phyloP scores from a whole-genome alignment of 2,797 vertebrate genomes.

The Acomys russatus region DNA sequence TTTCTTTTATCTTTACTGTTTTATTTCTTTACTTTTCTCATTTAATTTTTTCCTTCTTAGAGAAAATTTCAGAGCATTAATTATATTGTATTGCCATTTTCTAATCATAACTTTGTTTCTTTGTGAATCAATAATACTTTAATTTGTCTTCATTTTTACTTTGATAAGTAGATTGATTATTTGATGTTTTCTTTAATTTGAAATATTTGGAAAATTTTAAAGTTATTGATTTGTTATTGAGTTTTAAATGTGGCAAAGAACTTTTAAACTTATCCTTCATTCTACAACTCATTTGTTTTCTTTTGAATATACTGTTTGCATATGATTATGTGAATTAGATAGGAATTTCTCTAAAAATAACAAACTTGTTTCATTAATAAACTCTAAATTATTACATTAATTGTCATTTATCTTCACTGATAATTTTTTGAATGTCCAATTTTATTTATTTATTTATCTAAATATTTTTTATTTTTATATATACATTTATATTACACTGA shows the following conservation, averaged over 20 bases:
- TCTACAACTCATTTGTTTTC: background rate
- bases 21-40: slow-evolving; percentile 38
- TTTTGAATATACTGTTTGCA: background rate
- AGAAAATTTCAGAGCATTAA: background rate
- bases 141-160: slow-evolving; percentile 9
- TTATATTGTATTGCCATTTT: slow-evolving; percentile 12
- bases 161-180: background rate
- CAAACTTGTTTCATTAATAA: background rate
- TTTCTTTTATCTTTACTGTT: slow-evolving; percentile 35
- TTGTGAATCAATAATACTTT: slow-evolving; percentile 28
- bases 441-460: no score
- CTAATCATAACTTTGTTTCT: background rate
- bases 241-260: slow-evolving; percentile 42
- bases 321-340: background rate
- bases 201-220: background rate
- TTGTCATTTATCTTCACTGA: background rate
- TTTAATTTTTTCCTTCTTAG: slow-evolving; percentile 23
- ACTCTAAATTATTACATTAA: slow-evolving; percentile 14
- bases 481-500: no score
- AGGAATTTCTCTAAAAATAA: slow-evolving; percentile 6
- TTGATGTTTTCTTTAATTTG: background rate
- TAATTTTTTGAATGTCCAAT: background rate
- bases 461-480: no score
- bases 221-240: background rate
- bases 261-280: background rate